Base-by-base conservation (phyloP, 2,797 vertebrate genomes). In the Mormyrus proboscirostris region DNA sequence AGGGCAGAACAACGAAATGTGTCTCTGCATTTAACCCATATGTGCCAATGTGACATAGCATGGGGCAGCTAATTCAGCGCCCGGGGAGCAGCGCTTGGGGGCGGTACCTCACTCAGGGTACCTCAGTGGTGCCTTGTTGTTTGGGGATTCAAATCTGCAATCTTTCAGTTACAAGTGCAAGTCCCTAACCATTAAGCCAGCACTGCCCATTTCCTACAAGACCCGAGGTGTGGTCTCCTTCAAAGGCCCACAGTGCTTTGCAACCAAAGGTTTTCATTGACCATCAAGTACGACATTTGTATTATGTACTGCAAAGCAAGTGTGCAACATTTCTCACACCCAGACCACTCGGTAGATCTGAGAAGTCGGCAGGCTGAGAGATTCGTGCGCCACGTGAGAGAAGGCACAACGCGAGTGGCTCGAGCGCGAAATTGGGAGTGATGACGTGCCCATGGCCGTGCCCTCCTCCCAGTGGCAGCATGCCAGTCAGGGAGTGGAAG, bases 311-410 rank as follows among this genome's bases (percentile, higher is more conserved):
- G 38, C 16, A 83, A 83, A 49, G 38, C 88, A 41, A 47, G 69
- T 7, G 16, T 55, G 14, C 2, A n/a, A 49, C 4, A 88, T 16
- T 55, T 25, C 22, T 16, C 10, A 33, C 1, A 2, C 10, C 9
- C 12, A 6, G 49, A 49, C 44, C 8, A 47, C 41, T 12, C 83
- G 29, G 49, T 12, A 50, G 83, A 3, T 49, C 6, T 25, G n/a
- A 22, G 82, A 7, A 33, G 44, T 38, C 5, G 0, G 50, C 25
- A 41, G 16, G 22, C 85, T 87, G 53, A 33, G 69, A 38, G 65
- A 53, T 86, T 88, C 73, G 91, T 83, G 88, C 86, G 84, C 90
- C 87, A 14, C 59, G 76, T 91, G 91, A 91, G 88, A 89, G 90
- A 91, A 33, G 87, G 87, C 38, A 88, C 5, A 88, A 90, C 88